Base-by-base conservation (phyloP, 2,113 vertebrate species). In the Ceuthmochares aereus region DNA sequence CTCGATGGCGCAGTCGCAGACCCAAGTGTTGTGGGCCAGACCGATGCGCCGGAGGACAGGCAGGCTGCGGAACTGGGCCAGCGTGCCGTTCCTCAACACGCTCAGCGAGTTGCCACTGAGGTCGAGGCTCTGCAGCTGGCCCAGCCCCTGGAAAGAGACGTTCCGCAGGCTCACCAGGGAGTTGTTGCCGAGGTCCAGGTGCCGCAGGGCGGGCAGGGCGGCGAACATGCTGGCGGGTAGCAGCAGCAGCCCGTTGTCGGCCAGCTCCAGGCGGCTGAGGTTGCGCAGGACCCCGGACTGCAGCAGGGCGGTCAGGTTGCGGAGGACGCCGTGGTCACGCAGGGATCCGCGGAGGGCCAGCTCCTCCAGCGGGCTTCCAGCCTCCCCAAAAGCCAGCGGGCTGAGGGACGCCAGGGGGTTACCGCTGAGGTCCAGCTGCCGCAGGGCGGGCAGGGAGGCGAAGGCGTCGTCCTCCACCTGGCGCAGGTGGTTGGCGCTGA, bases 111-210 rank as follows among this genome's bases (percentile, higher is more conserved):
- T 99, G 96, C 99, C 92, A 42, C 99, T 98, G 84, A 99, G 97
- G 97, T 99, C 98, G 72, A 99, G 98, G 83, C 96, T 97, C 69
- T 91, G 95, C 29, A 99, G 98, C 14, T 86, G 97, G 3, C 78
- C 94, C 16, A 98, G 97, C 14, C 81, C 85, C 62, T 80, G 97
- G 66, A 99, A 98, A 8, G 98, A 98, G 17, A 96, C 94, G 5
- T 98, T 98, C 8, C 75, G 91, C 72, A 99, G 80, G 29, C 97
- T 94, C 93, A 99, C 95, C 75, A 99, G 95, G 9, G 98, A 99
- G 97, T 98, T 99, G 98, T 99, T 99, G 82, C 97, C 98, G 79
- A 99, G 97, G 97, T 98, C 98, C 88, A 99, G 97, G 69, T 92
- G 94, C 75, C 80, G 93, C 87, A 99, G 98, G 70, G 64, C 87